phyloP scores from a whole-genome alignment of 2,888 invertebrate species.

The Pammene fasciana region DNA sequence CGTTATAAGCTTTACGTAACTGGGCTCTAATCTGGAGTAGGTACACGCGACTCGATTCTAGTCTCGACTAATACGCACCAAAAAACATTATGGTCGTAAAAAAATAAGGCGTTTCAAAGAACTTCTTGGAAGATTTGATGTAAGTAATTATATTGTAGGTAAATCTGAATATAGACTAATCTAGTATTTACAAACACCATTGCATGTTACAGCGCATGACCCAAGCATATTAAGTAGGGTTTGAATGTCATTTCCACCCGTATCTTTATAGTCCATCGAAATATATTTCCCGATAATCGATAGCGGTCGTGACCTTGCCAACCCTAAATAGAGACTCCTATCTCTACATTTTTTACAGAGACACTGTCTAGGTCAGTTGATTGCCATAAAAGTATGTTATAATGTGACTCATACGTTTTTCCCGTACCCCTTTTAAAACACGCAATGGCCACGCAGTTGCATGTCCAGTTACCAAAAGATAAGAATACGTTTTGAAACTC shows the following conservation, averaged over 20 bases:
- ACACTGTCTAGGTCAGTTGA: not conserved
- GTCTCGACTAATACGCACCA: too few species aligned
- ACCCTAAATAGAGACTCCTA: slow-evolving; percentile 18
- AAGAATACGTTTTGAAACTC: not conserved
- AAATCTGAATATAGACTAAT: too few species aligned
- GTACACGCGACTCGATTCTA: too few species aligned
- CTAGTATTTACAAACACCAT: not conserved
- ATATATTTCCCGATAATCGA: slow-evolving; percentile 20
- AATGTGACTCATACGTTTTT: not conserved
- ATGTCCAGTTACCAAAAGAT: too few species aligned
- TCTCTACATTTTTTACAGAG: slow-evolving; percentile 18
- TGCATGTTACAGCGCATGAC: slow-evolving; percentile 9
- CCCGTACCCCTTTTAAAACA: not conserved
- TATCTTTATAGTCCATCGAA: slow-evolving; percentile 17
- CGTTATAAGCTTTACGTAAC: too few species aligned
- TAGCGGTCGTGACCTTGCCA: slow-evolving; percentile 18
- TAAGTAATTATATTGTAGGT: too few species aligned
- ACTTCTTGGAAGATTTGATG: too few species aligned
- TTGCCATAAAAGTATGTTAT: not conserved
- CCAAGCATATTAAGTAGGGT: slow-evolving; percentile 1
- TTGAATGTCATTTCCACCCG: slow-evolving; percentile 14
- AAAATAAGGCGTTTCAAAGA: too few species aligned
- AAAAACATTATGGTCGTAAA: too few species aligned
- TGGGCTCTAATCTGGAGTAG: too few species aligned
- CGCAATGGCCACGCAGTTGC: too few species aligned